Base-by-base conservation (phyloP, 2,888 invertebrate genomes). In the Mystacides longicornis region DNA sequence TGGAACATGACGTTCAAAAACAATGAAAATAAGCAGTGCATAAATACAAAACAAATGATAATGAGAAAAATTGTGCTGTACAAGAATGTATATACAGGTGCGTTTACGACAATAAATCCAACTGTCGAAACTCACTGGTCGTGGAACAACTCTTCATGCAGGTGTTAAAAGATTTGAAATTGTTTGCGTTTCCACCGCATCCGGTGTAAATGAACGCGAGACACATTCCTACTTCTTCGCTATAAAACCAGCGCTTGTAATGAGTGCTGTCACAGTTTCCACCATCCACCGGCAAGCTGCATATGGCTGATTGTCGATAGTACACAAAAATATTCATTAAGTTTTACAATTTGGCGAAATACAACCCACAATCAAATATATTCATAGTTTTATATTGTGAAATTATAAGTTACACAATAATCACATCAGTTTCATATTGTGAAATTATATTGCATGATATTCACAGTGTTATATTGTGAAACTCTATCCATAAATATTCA, bases 181-280 rank as follows among this genome's bases (percentile, higher is more conserved):
- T 87, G 78, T 94, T 94, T 67, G 80, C 81, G 73, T 89, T 92
- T 65, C 93, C 93, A 61, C 83, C 86, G 73, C 93, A 95, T 73
- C 94, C 93, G 62, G 83, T 81, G 77, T 87, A 94, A 66, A 85
- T 81, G 75, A 95, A 94, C 54, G 82, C 79, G 62, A 83, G 72
- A 72, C 94, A 95, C 66, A 82, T 83, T 63, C 79, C 83, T 63
- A 78, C 74, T 51, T 74, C 74, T 62, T 81, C 79, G 71, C 86
- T 83, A 71, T 83, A 91, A 77, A 83, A 82, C 83, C 85, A 92
- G 66, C 89, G 81, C 61, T 82, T 83, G 63, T 71, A 70, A 42
- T 53, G 52, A 4, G 64, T 64, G 65, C 47, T 63, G 9, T 67
- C 64, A 67, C 87, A 87, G 54, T 77, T 75, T 58, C 87, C 87